Conservation (phyloP, 2,113 vertebrate genomes). For the Brachirus orientalis region DNA sequence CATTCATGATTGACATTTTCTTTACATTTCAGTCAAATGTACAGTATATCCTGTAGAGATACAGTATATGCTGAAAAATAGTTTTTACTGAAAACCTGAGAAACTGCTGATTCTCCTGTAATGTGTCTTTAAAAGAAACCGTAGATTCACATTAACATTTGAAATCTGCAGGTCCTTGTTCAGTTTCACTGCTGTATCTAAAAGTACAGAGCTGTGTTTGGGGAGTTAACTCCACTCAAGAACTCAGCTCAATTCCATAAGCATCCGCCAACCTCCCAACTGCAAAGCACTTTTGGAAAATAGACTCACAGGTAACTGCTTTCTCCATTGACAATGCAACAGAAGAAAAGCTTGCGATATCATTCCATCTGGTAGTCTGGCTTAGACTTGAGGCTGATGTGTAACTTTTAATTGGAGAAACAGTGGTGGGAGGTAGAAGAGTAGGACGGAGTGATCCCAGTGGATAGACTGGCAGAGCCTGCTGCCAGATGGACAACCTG, state of each 20-base stretch:
- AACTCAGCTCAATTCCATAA: conserved; percentile 66
- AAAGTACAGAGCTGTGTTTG: conserved; percentile 60
- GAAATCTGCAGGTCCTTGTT: conserved; percentile 41
- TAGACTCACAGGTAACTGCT: conserved; percentile 70
- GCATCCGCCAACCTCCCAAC: conserved; percentile 63
- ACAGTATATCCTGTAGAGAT: background rate
- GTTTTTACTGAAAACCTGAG: too few relatives aligned
- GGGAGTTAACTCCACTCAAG: conserved; percentile 61
- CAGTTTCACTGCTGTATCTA: conserved; percentile 44
- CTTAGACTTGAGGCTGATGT: conserved; percentile 71
- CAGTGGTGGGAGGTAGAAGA: conserved; percentile 69
- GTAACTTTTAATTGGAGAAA: conserved; percentile 81
- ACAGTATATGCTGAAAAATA: background rate
- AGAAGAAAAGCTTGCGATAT: conserved; percentile 70
- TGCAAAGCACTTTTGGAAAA: conserved; percentile 65
- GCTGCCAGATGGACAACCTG: conserved; percentile 76
- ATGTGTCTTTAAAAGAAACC: conserved; percentile 20
- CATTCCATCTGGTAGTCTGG: conserved; percentile 79
- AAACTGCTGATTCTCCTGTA: background rate
- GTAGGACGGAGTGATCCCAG: conserved; percentile 67
- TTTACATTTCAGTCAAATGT: background rate
- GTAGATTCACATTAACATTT: conserved; percentile 26
- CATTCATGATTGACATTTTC: conserved; percentile 22
- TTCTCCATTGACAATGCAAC: conserved; percentile 71
- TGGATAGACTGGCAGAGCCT: conserved; percentile 57